A percentile compares a stretch with the other conserved stretches of the same genome.
Evolutionary conservation across 2,113 vertebrate genomes (phyloP).

Genomic region (Plecotus auritus): DNA sequence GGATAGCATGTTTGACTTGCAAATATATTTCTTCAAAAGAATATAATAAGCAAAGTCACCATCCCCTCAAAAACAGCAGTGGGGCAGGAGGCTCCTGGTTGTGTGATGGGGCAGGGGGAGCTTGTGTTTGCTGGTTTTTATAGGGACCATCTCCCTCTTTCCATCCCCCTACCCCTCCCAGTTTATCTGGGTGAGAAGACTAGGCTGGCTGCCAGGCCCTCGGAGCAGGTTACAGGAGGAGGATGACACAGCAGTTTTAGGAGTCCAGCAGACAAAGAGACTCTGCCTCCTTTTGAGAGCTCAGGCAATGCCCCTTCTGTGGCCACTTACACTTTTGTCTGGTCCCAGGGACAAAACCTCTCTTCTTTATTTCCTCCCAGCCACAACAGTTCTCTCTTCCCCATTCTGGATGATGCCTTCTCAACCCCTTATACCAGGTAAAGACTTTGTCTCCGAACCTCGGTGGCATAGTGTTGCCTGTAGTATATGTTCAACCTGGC

Average conservation of each 20-base stretch:
- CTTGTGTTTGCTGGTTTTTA: neutral
- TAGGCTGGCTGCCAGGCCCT: neutral
- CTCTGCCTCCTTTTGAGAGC: neutral
- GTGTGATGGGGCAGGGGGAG: neutral
- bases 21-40: conserved; percentile 51
- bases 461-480: neutral
- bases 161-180: accelerated
- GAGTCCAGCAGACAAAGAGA: neutral
- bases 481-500: neutral
- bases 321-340: neutral
- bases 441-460: neutral
- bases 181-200: neutral
- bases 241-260: neutral
- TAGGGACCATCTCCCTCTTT: neutral
- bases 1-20: neutral
- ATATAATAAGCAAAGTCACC: neutral
- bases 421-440: neutral
- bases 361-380: neutral
- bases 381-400: neutral
- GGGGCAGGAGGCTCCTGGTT: neutral
- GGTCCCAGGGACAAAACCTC: neutral
- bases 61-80: neutral
- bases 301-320: neutral
- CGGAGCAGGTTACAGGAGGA: neutral
- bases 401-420: neutral